Conservation (phyloP, 2,113 vertebrate genomes). For the Syngnathoides biaculeatus region DNA sequence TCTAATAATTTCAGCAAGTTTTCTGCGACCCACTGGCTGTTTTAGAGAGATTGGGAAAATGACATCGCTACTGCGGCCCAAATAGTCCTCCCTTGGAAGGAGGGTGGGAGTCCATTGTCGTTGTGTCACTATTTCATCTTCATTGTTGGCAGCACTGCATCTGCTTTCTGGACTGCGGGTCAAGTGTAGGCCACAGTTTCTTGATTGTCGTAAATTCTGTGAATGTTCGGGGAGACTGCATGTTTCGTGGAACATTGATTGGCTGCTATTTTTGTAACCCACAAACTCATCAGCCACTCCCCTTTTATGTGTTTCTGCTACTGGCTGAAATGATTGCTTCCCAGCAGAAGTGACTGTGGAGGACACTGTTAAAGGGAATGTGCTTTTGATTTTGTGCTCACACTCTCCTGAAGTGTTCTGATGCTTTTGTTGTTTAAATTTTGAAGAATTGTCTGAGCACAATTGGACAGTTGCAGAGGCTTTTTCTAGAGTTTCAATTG, state of each 20-base stretch:
- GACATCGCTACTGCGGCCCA: constrained; percentile 31
- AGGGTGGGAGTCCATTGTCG: constrained; percentile 30
- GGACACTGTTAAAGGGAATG: constrained; percentile 35
- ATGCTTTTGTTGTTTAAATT: constrained; percentile 27
- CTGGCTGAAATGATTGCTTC: constrained; percentile 68
- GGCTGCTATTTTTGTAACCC: constrained; percentile 86
- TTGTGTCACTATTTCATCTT: constrained; percentile 2
- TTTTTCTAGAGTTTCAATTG: constrained; percentile 80
- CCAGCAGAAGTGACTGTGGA: constrained; percentile 24
- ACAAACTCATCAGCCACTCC: constrained; percentile 40
- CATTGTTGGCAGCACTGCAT: constrained; percentile 42
- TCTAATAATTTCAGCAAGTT: constrained; percentile 63
- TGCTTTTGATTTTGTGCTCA: constrained; percentile 38
- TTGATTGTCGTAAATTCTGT: constrained; percentile 80
- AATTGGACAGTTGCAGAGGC: constrained; percentile 68
- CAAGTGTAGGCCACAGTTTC: constrained; percentile 72
- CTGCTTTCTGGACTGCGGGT: constrained; percentile 47
- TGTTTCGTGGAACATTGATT: constrained; percentile 81
- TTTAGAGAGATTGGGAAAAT: constrained; percentile 24
- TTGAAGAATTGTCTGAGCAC: constrained; percentile 37
- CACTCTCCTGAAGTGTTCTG: constrained; percentile 13
- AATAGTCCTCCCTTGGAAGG: constrained; percentile 26
- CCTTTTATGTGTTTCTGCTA: constrained; percentile 72
- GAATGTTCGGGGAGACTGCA: constrained; percentile 80
- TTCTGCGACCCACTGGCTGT: constrained; percentile 83